Conservation (phyloP, 1,140 invertebrate genomes). For the Musca domestica region DNA sequence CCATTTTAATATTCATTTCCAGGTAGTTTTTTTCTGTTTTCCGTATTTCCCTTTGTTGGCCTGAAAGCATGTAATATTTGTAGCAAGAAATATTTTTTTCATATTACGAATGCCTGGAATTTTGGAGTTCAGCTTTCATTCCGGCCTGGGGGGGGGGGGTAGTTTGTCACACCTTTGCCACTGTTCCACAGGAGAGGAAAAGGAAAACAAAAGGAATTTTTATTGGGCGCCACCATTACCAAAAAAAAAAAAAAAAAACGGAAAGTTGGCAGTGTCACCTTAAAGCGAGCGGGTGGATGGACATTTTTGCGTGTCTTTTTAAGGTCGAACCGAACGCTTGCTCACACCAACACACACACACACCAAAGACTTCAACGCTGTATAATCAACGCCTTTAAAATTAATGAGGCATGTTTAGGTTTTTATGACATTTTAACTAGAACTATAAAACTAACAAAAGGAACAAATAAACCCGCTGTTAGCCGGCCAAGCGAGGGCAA, state of each 20-base stretch:
- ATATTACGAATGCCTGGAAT: background rate
- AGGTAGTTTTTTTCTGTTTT: background rate
- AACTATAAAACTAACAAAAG: slow-evolving; percentile 31
- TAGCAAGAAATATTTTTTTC: background rate
- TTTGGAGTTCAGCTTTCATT: background rate
- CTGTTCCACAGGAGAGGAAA: no score
- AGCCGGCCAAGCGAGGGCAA: background rate
- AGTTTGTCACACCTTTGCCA: slow-evolving; percentile 50
- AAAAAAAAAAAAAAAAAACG: slow-evolving; percentile 5
- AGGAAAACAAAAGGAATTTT: slow-evolving; percentile 52
- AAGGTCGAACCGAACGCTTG: background rate
- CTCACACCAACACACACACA: no score
- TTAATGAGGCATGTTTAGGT: slow-evolving; percentile 54
- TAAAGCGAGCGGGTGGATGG: background rate
- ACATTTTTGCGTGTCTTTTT: background rate
- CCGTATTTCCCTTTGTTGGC: background rate
- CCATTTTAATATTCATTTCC: background rate
- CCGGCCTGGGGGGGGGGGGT: no score
- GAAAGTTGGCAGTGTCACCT: background rate
- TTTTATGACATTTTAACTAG: slow-evolving; percentile 54
- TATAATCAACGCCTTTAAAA: slow-evolving; percentile 39
- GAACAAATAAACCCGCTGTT: background rate
- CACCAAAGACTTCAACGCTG: background rate
- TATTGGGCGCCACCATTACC: background rate
- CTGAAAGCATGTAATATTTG: background rate